Percentiles rank a stretch among this genome's conserved stretches.
Evolutionary conservation across 2,888 invertebrate genomes (phyloP).

Genomic region (Steinernema hermaphroditum): DNA sequence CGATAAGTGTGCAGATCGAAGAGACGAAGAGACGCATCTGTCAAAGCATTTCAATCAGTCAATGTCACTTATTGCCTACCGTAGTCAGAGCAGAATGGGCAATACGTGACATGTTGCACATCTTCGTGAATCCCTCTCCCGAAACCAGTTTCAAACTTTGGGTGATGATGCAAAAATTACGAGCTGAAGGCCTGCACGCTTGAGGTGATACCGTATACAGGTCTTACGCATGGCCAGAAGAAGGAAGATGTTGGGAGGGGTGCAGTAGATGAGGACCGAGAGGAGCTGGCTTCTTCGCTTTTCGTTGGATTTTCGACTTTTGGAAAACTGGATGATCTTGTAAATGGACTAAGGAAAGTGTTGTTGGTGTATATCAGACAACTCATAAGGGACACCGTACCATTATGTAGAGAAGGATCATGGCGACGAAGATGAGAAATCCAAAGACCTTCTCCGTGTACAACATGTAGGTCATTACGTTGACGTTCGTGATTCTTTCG

Average conservation of each 20-base stretch:
- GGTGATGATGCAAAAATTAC: slow-evolving; percentile 2
- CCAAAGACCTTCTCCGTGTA: slow-evolving; percentile 3
- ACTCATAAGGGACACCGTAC: not conserved
- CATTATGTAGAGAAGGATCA: not conserved
- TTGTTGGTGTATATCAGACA: no score
- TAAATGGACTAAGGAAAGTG: not conserved
- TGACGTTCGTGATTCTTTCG: not conserved
- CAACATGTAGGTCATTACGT: not conserved
- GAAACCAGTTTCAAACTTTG: not conserved
- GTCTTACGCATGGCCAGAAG: not conserved
- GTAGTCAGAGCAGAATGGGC: slow-evolving; percentile 1
- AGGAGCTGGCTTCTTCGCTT: slow-evolving; percentile 6
- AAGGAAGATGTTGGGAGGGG: slow-evolving; percentile 18
- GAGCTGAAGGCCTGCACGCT: not conserved
- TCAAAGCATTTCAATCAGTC: no score
- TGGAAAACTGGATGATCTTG: not conserved
- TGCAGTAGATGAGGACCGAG: slow-evolving; percentile 8
- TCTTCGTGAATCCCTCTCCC: no score
- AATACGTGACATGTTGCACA: not conserved
- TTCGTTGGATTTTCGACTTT: not conserved
- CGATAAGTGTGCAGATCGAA: slow-evolving; percentile 9
- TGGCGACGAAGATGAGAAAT: not conserved
- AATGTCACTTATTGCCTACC: not conserved
- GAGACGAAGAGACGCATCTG: slow-evolving; percentile 15
- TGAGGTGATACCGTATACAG: not conserved